These are phyloP conservation scores for Spilarctia lutea DNA, from an alignment of 2,888 invertebrate genomes.

Conservation along the genomic window DNA sequence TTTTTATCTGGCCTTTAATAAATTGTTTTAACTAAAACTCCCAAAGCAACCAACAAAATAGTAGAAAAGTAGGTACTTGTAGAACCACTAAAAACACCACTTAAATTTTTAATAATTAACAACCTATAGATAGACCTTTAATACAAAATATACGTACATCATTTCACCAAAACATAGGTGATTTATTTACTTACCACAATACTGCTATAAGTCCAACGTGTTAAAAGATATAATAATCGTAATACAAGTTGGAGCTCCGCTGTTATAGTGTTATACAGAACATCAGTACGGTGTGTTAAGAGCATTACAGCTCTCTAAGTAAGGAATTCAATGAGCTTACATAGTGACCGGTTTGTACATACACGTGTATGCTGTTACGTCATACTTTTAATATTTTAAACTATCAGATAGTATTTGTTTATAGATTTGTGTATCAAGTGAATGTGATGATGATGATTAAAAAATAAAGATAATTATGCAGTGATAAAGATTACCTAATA, in stretches of 20 bases:
- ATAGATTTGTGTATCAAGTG: not conserved
- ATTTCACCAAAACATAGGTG: not conserved
- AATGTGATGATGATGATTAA: not conserved
- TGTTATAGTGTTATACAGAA: slow-evolving; percentile 18
- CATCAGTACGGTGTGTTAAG: slow-evolving; percentile 15
- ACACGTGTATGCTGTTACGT: not conserved
- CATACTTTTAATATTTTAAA: not conserved
- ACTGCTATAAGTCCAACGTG: slow-evolving; percentile 22
- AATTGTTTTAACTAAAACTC: too few relatives aligned
- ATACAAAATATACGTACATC: not conserved
- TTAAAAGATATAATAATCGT: slow-evolving; percentile 52
- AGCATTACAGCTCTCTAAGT: slow-evolving; percentile 45
- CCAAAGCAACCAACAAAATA: too few relatives aligned
- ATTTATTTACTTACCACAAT: slow-evolving; percentile 7
- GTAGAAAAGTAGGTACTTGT: not conserved
- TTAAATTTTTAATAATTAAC: not conserved
- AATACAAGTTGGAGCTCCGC: slow-evolving; percentile 47
- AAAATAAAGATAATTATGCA: not conserved
- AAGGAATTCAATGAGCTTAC: slow-evolving; percentile 32
- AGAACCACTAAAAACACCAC: not conserved
- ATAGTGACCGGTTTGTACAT: slow-evolving; percentile 22
- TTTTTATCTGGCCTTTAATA: not conserved
- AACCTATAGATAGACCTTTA: not conserved
- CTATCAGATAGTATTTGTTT: not conserved
- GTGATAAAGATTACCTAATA: too few relatives aligned